These are phyloP conservation scores for Parnassius orleans DNA, from an alignment of 2,888 invertebrate genomes.

Conservation along the genomic window DNA sequence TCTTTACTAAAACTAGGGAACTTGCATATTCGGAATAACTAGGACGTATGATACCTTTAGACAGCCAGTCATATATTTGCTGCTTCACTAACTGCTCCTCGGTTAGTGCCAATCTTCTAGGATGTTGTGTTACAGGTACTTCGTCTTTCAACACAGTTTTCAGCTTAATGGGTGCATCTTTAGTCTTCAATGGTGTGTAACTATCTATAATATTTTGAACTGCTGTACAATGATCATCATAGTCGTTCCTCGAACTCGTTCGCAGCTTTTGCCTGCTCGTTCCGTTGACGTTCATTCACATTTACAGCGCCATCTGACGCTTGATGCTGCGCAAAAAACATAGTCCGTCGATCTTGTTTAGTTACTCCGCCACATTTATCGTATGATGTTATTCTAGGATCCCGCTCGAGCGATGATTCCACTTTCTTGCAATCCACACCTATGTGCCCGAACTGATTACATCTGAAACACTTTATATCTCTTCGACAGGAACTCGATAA, in stretches of 20 bases:
- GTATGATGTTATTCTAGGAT: too few relatives aligned
- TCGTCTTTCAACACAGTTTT: constrained; percentile 34
- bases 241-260: too few relatives aligned
- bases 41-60: neutral
- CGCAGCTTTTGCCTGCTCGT: neutral
- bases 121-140: constrained; percentile 33
- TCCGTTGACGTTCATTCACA: constrained; percentile 1
- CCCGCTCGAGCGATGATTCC: too few relatives aligned
- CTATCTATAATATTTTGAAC: too few relatives aligned
- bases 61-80: neutral
- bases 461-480: too few relatives aligned
- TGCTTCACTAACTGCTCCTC: constrained; percentile 23
- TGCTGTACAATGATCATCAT: too few relatives aligned
- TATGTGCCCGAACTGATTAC: too few relatives aligned
- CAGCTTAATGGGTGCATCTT: constrained; percentile 32
- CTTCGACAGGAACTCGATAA: too few relatives aligned
- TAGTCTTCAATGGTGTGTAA: constrained; percentile 8
- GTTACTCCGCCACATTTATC: too few relatives aligned
- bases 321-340: too few relatives aligned
- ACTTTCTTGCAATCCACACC: too few relatives aligned
- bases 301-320: neutral
- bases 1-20: constrained; percentile 31
- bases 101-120: constrained; percentile 23
- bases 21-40: constrained; percentile 33
- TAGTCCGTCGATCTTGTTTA: neutral